These are phyloP conservation scores for Oncorhynchus tshawytscha DNA, from an alignment of 2,113 vertebrate species.

Conservation along the genomic window DNA sequence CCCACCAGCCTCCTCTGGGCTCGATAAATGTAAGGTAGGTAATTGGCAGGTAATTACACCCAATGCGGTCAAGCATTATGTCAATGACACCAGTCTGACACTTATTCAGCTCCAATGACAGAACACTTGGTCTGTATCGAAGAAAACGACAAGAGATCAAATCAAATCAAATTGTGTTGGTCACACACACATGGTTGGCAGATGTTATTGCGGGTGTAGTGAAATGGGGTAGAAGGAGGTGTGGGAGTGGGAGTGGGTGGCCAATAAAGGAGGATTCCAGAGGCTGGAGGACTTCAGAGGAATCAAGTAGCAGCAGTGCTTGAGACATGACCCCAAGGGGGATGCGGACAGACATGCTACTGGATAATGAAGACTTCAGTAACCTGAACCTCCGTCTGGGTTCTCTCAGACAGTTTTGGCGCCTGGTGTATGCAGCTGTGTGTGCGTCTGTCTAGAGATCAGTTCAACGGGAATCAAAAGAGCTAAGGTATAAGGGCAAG, in stretches of 20 bases:
- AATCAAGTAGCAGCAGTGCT: no score
- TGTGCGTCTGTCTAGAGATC: slow-evolving; percentile 19
- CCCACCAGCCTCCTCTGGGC: no score
- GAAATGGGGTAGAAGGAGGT: neutral
- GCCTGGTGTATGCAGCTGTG: slow-evolving; percentile 65
- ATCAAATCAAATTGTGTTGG: no score
- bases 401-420: neutral
- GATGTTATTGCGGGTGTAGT: no score
- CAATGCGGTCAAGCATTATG: neutral
- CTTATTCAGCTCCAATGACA: no score
- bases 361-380: slow-evolving; percentile 16
- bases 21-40: neutral
- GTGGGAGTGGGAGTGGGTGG: neutral
- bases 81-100: no score
- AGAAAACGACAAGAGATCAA: neutral
- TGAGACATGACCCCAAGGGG: slow-evolving; percentile 5
- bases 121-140: no score
- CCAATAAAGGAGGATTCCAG: no score
- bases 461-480: neutral
- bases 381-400: slow-evolving; percentile 5
- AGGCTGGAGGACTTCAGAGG: no score
- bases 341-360: neutral
- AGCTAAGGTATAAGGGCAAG: slow-evolving; percentile 5
- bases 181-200: no score
- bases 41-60: neutral